These are phyloP conservation scores for Lomographa bimaculata DNA, from an alignment of 2,888 invertebrate species.

Conservation along the genomic window DNA sequence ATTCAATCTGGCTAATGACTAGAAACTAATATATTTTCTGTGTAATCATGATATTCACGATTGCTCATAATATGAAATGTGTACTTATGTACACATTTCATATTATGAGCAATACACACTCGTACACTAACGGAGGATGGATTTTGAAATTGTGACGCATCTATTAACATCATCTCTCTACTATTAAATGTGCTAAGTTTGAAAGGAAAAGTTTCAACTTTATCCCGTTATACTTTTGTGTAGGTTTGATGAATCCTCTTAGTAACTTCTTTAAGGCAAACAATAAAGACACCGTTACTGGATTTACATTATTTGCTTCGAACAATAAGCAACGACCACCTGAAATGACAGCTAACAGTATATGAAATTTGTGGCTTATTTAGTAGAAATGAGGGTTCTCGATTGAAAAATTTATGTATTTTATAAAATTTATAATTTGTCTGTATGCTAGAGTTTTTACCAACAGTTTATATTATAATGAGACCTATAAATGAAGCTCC, in stretches of 20 bases:
- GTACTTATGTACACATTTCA: too few relatives aligned
- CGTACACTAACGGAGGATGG: too few relatives aligned
- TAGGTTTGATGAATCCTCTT: slow-evolving; percentile 25
- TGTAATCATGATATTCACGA: not conserved
- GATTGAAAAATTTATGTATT: slow-evolving; percentile 4
- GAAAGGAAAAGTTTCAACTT: slow-evolving; percentile 21
- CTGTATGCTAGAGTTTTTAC: slow-evolving; percentile 4
- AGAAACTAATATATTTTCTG: slow-evolving; percentile 2
- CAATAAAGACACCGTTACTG: slow-evolving; percentile 25
- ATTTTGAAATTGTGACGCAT: slow-evolving; percentile 1
- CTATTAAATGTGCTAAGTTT: slow-evolving; percentile 10
- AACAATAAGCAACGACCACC: slow-evolving; percentile 24
- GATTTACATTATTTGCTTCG: slow-evolving; percentile 24
- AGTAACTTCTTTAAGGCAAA: slow-evolving; percentile 25
- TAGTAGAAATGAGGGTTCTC: slow-evolving; percentile 10
- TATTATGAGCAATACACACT: too few relatives aligned
- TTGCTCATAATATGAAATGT: not conserved
- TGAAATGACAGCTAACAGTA: slow-evolving; percentile 25
- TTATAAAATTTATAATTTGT: slow-evolving; percentile 3
- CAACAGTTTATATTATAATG: slow-evolving; percentile 2
- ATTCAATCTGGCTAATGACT: slow-evolving; percentile 7
- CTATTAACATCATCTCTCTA: not conserved
- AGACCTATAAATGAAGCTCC: not conserved
- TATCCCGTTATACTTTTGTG: slow-evolving; percentile 24
- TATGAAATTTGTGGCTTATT: slow-evolving; percentile 21